Percentiles rank a stretch among this genome's conserved stretches.
Evolutionary conservation across 2,113 vertebrate genomes (phyloP).

Genomic region (Salvator merianae): DNA sequence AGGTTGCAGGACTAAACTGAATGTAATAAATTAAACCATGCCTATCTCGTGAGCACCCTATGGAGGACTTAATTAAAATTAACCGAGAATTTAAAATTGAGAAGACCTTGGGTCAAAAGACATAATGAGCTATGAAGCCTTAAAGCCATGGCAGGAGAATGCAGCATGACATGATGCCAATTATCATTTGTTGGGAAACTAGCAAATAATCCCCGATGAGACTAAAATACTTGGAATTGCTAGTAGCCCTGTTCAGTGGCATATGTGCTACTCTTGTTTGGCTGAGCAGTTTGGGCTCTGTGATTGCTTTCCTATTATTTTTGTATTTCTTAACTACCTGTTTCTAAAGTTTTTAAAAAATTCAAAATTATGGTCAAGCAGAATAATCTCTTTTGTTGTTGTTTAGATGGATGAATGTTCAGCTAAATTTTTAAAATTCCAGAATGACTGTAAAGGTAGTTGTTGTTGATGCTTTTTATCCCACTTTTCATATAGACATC

Average conservation of each 20-base stretch:
- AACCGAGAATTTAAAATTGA: constrained; percentile 17
- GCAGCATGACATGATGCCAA: constrained; percentile 12
- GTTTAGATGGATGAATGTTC: background rate
- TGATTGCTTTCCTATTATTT: background rate
- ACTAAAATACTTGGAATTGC: background rate
- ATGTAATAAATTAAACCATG: constrained; percentile 24
- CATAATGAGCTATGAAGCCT: constrained; percentile 27
- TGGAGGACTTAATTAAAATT: constrained; percentile 45
- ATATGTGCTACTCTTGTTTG: background rate
- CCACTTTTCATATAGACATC: background rate
- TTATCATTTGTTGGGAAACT: constrained; percentile 18
- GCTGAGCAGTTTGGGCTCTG: background rate
- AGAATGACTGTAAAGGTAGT: background rate
- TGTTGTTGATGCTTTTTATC: too few species aligned
- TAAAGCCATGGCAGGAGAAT: constrained; percentile 8
- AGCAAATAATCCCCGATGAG: background rate
- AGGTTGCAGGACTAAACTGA: constrained; percentile 5
- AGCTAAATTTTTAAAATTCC: background rate
- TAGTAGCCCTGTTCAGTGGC: background rate
- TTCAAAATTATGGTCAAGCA: background rate
- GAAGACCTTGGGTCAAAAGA: background rate
- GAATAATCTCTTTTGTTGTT: background rate
- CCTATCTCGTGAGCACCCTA: constrained; percentile 17
- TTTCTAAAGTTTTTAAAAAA: background rate
- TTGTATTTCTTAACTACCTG: background rate